phyloP scores from a whole-genome alignment of 2,888 invertebrate species.

The Ophonus ardosiacus region DNA sequence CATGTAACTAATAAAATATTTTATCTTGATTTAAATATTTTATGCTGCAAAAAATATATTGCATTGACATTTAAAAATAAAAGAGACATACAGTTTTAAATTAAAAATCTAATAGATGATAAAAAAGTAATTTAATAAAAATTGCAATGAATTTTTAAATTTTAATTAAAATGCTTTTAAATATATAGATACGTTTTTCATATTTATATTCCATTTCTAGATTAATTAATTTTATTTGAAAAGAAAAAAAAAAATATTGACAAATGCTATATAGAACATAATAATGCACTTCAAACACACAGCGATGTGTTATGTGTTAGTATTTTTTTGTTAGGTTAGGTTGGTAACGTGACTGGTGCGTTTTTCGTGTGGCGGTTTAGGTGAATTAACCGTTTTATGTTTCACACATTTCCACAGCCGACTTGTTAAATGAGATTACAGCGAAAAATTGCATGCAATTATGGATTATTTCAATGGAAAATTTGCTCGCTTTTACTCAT shows the following conservation, averaged over 20 bases:
- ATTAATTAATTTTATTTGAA: slow-evolving; percentile 37
- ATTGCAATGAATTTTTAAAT: slow-evolving; percentile 34
- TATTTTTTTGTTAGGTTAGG: neutral
- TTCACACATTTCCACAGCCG: slow-evolving; percentile 29
- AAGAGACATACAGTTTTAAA: slow-evolving; percentile 30
- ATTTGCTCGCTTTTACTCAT: neutral
- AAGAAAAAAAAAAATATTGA: slow-evolving; percentile 13
- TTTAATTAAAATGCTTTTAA: slow-evolving; percentile 49
- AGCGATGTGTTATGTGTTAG: neutral
- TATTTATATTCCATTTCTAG: slow-evolving; percentile 22
- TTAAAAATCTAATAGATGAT: slow-evolving; percentile 32
- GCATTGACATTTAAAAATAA: slow-evolving; percentile 12
- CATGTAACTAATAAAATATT: slow-evolving; percentile 15
- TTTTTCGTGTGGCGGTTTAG: neutral
- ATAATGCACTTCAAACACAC: slow-evolving; percentile 17
- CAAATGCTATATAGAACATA: slow-evolving; percentile 1
- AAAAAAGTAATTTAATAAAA: slow-evolving; percentile 36
- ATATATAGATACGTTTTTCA: slow-evolving; percentile 35
- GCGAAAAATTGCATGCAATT: slow-evolving; percentile 41
- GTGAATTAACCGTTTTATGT: slow-evolving; percentile 24
- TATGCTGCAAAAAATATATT: slow-evolving; percentile 25
- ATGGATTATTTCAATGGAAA: slow-evolving; percentile 40
- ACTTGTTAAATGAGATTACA: slow-evolving; percentile 30
- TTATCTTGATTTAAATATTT: slow-evolving; percentile 3
- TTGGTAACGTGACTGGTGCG: slow-evolving; percentile 1